Conservation (phyloP, 1,140 invertebrate species). For the Bombus fervidus region DNA sequence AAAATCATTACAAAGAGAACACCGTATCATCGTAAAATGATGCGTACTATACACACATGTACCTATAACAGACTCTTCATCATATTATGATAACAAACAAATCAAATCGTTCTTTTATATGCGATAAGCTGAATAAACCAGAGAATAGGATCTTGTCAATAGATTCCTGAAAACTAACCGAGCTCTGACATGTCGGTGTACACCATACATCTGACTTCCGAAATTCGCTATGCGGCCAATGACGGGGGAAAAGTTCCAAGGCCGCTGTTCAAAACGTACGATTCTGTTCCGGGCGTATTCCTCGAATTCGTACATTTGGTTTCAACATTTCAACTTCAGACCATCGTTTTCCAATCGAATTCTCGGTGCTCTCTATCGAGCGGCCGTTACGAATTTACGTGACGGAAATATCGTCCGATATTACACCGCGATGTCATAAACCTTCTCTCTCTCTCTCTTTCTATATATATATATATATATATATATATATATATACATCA, state of each 20-base stretch:
- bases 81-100: no score
- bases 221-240: background rate
- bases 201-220: background rate
- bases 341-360: conserved; percentile 47
- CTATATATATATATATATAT: background rate
- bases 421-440: conserved; percentile 46
- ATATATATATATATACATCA: background rate
- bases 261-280: conserved; percentile 4
- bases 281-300: background rate
- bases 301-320: conserved; percentile 2
- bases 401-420: conserved; percentile 51
- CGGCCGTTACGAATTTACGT: conserved; percentile 54
- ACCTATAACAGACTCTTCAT: no score
- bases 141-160: no score
- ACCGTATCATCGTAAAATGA: no score
- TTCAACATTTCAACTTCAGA: conserved; percentile 11
- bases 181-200: no score
- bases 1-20: no score
- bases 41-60: no score
- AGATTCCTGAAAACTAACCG: no score
- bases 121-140: no score
- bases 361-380: conserved; percentile 19
- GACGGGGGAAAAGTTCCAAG: background rate
- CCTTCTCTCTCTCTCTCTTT: no score
- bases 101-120: no score